A percentile compares a stretch with the other conserved stretches of the same genome.
Conservation (phyloP, 2,888 invertebrate species). For the Digitonthophagus gazella region DNA sequence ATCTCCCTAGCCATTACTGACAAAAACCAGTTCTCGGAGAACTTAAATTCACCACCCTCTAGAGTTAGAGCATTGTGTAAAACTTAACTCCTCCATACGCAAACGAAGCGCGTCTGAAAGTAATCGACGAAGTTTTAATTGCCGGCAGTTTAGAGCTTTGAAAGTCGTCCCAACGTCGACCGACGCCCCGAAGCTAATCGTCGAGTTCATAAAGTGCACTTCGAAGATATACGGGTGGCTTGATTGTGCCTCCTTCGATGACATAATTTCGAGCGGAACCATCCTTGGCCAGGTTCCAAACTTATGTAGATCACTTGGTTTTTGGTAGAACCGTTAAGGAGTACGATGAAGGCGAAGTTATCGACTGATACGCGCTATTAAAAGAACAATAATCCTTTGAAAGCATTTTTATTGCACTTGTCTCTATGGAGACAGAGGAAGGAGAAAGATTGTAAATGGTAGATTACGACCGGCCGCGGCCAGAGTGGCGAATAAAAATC, state of each 20-base stretch:
- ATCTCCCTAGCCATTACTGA: no score
- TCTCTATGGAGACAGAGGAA: not conserved
- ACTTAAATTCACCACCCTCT: no score
- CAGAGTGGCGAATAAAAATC: not conserved
- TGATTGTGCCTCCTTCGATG: not conserved
- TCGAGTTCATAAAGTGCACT: not conserved
- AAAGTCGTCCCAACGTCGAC: not conserved
- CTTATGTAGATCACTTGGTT: not conserved
- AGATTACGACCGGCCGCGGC: not conserved
- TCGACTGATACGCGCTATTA: constrained; percentile 15
- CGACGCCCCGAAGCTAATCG: not conserved
- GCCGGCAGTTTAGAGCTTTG: not conserved
- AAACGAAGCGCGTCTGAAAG: not conserved
- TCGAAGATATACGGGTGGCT: not conserved
- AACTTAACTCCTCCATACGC: not conserved
- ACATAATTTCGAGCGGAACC: not conserved
- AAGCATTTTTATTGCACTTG: constrained; percentile 8
- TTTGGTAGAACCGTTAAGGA: no score
- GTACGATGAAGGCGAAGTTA: not conserved
- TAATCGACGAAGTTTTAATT: not conserved
- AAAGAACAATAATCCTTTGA: constrained; percentile 16
- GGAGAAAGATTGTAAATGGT: not conserved
- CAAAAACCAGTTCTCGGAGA: no score
- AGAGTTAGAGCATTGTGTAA: not conserved
- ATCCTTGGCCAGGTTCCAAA: not conserved